Base-by-base conservation (phyloP, 2,113 vertebrate species). In the Montifringilla adamsi region DNA sequence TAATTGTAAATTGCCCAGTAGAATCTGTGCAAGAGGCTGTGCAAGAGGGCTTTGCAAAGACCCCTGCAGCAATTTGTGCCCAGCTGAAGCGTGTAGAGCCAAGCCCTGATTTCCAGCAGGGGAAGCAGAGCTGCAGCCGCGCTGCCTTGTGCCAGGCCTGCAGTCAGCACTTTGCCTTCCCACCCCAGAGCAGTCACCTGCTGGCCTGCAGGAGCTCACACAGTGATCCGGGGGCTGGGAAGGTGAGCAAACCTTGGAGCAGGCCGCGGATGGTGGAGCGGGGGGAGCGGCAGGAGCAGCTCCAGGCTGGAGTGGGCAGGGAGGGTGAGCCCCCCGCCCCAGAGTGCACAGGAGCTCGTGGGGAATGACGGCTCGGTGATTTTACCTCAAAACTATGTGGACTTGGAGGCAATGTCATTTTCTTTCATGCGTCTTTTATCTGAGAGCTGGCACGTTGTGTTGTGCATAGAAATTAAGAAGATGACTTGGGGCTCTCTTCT, bases 401-500 rank as follows among this genome's bases (percentile, higher is more conserved):
- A 80, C 92, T 97, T 98, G 98, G 98, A 98, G 78, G 70, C 85
- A 73, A 30, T 88, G 44, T 62, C 20, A 75, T 93, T 96, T 97
- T 96, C 96, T 92, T 96, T 95, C 97, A 97, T 64, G 92, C 95
- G 89, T 95, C 95, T 94, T 97, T 96, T 97, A 96, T 97, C 97
- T 47, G 95, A 62, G 74, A 95, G 96, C 80, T 98, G 97, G 98
- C 97, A 97, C 68, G 7, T 75, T 75, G 93, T 39, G 22, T 94
- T 94, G 94, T 53, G 81, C 94, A 95, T 89, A 97, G 97, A 98
- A 96, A 97, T 96, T 59, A 84, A 94, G 95, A 93, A 88, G 97
- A 95, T 94, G 95, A 97, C 97, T 97, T 96, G 87, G 96, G 97
- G 97, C 97, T 95, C 96, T 97, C 97, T 97, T 98, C 98, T 98